These are phyloP conservation scores for Xenus cinereus DNA, from an alignment of 2,113 vertebrate species.

Conservation along the genomic window DNA sequence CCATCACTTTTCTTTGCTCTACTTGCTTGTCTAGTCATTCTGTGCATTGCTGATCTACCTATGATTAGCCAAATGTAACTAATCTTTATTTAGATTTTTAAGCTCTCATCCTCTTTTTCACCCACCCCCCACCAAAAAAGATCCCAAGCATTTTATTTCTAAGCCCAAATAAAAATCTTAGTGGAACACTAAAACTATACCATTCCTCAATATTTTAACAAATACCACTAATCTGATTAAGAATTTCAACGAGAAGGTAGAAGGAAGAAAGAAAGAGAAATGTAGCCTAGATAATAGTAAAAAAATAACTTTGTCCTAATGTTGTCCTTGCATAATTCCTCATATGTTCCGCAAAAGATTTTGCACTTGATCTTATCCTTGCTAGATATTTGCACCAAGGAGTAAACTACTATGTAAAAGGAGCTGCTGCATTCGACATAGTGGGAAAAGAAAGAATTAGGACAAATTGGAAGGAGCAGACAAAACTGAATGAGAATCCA, in stretches of 20 bases:
- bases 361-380: not conserved
- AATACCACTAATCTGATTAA: not conserved
- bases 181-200: not conserved
- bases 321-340: not conserved
- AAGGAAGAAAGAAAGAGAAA: not conserved
- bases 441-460: not conserved
- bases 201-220: not conserved
- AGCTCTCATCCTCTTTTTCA: not conserved
- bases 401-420: not conserved
- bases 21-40: conserved; percentile 19
- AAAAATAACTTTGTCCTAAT: not conserved
- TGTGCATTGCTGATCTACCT: not conserved
- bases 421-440: not conserved
- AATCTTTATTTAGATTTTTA: conserved; percentile 44
- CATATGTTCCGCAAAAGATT: not conserved
- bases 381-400: not conserved
- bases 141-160: not conserved
- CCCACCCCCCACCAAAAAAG: not conserved
- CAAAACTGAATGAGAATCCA: not conserved
- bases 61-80: conserved; percentile 55
- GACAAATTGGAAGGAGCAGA: not conserved
- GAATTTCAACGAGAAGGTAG: not conserved
- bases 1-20: conserved; percentile 33
- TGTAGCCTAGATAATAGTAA: not conserved
- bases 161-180: not conserved